Evolutionary conservation across 1,140 invertebrate genomes (phyloP).

Genomic region (Yoshiicerus persimilis): DNA sequence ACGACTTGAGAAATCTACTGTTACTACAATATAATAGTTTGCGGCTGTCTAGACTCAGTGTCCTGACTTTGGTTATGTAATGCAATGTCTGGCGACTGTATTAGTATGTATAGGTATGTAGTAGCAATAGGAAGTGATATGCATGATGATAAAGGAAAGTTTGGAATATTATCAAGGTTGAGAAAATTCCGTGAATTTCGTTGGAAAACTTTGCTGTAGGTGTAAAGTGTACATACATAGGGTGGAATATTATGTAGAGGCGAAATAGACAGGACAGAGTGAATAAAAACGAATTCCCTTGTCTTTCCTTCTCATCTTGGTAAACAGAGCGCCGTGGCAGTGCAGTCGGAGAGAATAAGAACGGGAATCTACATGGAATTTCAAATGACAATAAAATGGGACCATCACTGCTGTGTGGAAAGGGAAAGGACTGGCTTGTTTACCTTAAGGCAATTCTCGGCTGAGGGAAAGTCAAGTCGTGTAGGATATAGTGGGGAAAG

Average conservation of each 20-base stretch:
- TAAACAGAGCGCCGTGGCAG: not conserved
- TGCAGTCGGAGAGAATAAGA: not conserved
- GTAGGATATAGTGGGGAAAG: not conserved
- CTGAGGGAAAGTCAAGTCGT: not conserved
- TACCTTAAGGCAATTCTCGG: not conserved
- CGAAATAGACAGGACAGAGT: not conserved
- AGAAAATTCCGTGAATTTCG: not conserved
- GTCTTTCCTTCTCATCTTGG: not conserved
- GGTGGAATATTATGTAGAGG: not conserved
- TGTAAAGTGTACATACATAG: not conserved
- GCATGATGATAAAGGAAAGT: not conserved
- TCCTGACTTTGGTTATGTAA: not conserved
- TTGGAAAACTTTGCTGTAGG: not conserved
- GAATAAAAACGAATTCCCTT: not conserved
- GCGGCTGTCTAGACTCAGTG: too few relatives aligned
- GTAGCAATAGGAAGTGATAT: not conserved
- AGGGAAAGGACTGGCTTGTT: not conserved
- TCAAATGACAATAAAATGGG: not conserved
- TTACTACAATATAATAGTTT: not conserved
- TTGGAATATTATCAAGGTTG: not conserved
- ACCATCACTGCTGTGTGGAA: not conserved
- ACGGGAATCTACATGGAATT: constrained; percentile 5
- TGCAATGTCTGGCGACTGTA: not conserved
- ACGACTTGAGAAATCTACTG: not conserved
- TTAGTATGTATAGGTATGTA: not conserved